Evolutionary conservation across 2,113 vertebrate genomes (phyloP).

Genomic region (Catagonus wagneri): DNA sequence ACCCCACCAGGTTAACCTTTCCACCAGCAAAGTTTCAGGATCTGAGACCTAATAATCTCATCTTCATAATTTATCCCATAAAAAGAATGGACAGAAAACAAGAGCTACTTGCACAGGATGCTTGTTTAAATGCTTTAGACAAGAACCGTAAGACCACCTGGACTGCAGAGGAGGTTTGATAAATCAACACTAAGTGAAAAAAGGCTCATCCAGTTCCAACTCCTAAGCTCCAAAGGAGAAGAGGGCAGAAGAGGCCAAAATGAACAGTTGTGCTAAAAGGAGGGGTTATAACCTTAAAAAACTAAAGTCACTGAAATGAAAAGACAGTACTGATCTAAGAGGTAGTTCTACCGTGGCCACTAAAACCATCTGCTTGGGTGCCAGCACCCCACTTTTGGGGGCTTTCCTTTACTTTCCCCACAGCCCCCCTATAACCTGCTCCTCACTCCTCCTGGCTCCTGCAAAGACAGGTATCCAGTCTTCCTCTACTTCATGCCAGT

Average conservation of each 20-base stretch:
- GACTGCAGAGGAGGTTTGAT: neutral
- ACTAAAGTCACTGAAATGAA: neutral
- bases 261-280: neutral
- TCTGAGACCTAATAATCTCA: neutral
- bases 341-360: neutral
- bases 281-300: neutral
- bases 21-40: neutral
- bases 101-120: neutral
- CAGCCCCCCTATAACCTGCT: neutral
- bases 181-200: neutral
- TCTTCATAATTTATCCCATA: neutral
- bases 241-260: neutral
- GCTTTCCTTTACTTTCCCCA: neutral
- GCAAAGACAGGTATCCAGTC: neutral
- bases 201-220: neutral
- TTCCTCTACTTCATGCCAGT: neutral
- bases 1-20: neutral
- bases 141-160: neutral
- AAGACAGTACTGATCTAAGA: neutral
- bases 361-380: neutral
- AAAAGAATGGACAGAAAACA: neutral
- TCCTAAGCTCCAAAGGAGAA: neutral
- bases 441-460: neutral
- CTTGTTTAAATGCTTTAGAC: neutral
- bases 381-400: neutral